phyloP scores from a whole-genome alignment of 2,113 vertebrate species.

The Pygathrix nemaeus region DNA sequence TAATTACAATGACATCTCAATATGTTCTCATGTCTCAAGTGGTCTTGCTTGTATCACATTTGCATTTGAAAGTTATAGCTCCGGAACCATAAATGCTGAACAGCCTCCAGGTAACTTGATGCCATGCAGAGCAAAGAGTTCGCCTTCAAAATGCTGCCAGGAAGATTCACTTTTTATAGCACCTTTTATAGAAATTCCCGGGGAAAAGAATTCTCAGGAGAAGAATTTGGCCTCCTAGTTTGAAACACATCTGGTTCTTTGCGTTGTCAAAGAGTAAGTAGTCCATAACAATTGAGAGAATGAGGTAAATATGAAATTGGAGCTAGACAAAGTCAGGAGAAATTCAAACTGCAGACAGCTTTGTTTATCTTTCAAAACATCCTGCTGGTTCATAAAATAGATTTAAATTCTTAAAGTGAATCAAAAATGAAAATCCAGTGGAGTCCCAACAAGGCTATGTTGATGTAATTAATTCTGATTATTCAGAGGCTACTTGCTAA shows the following conservation, averaged over 20 bases:
- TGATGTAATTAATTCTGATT: slow-evolving; percentile 27
- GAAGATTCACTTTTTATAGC: slow-evolving; percentile 57
- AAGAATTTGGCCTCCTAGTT: slow-evolving; percentile 58
- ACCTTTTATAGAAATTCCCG: slow-evolving; percentile 58
- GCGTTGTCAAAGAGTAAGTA: slow-evolving; percentile 54
- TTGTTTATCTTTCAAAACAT: slow-evolving; percentile 69
- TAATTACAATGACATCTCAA: slow-evolving; percentile 64
- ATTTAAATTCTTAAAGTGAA: slow-evolving; percentile 52
- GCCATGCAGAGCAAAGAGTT: not conserved
- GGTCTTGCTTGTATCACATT: slow-evolving; percentile 46
- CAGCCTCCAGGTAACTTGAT: slow-evolving; percentile 54
- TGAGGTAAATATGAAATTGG: slow-evolving; percentile 59
- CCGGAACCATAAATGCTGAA: not conserved
- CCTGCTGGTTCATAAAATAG: slow-evolving; percentile 52
- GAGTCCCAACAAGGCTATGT: not conserved
- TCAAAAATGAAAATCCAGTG: slow-evolving; percentile 53
- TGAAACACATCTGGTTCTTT: slow-evolving; percentile 61
- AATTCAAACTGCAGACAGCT: slow-evolving; percentile 64
- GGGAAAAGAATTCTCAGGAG: slow-evolving; percentile 42
- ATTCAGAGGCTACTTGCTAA: not conserved
- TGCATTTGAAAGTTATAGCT: slow-evolving; percentile 47
- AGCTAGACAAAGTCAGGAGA: slow-evolving; percentile 51
- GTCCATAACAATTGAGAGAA: slow-evolving; percentile 45
- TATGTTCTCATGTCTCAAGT: slow-evolving; percentile 31
- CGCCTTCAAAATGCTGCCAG: slow-evolving; percentile 27